Evolutionary conservation across 2,888 invertebrate species (phyloP), one percentile per base, ranked within the genome.

Genomic region (Petrolisthes cinctipes): DNA sequence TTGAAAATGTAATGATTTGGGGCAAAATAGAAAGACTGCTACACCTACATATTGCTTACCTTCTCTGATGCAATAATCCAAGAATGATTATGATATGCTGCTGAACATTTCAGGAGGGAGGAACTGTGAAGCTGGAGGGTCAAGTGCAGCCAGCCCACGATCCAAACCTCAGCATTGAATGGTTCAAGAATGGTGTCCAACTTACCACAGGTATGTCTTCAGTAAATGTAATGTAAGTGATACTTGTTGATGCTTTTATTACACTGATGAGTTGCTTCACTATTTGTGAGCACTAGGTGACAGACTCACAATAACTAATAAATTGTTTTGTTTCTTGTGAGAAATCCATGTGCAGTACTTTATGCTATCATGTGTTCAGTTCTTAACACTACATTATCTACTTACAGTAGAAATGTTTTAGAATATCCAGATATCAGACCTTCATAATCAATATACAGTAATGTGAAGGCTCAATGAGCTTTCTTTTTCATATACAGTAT

Each of bases 61-160:
- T 54, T n/a, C 14, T 23, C 4, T 14, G 80, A 9, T 51, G n/a
- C 37, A 54, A 37, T 80, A 80, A 80, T 37, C 9, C 53, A 53
- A 54, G 14, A 80, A 80, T 80, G 53, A 53, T 56, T 54, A 54
- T 51, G 80, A 17, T 51, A 37, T 53, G 54, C 11, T 37, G 37
- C 9, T n/a, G 37, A 51, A n/a, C 80, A 4, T 23, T 57, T 37
- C 83, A 88, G 89, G 97, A 98, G 94, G 97, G 97, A 6, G 96
- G 97, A 92, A 96, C 96, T 92, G 96, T 97, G 3, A 95, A 95
- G 92, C 93, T 98, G 85, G 97, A 97, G 93, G 97, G 97, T 82
- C 97, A 97, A 93, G 97, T 98, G 14, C 97, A 97, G 92, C 98
- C 98, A 14, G 94, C 97, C 91, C 96, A 96, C 6, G 97, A 97